Evolutionary conservation across 2,113 vertebrate genomes (phyloP), one percentile per base, ranked within the genome.

Genomic region (Anarrhichthys ocellatus): DNA sequence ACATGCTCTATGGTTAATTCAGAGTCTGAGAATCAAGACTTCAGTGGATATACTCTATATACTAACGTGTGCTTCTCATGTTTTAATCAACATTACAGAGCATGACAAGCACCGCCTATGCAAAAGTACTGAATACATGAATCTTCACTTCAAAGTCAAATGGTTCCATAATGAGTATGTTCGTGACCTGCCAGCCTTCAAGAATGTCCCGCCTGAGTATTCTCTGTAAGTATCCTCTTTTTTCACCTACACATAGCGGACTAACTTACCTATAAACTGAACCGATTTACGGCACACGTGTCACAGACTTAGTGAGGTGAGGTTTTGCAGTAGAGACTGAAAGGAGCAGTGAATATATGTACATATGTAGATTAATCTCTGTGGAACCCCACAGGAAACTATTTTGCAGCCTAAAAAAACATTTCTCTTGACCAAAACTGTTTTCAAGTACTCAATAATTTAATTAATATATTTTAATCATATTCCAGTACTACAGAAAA

Each of bases 131-230:
- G 98, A 99, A 94, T 99, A 99, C 93, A 99, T 99, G 98, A 99
- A 99, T 96, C 95, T 99, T 94, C 98, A 99, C 96, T 99, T 99
- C 97, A 99, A 99, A 97, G 98, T 99, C 87, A 99, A 99, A 95
- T 99, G 98, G 98, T 99, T 99, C 95, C 97, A 99, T 94, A 99
- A 99, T 85, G 98, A 99, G 83, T 99, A 99, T 4, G 97, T 99
- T 76, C 90, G 96, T 69, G 98, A 98, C 59, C 96, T 99, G 87
- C 95, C 97, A 13, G 94, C 97, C 91, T 98, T 98, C 96, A 97
- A 96, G 92, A 97, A 96, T 84, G 96, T 97, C 0, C 94, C 96
- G 1, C 97, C 98, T 2, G 97, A 99, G 81, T 99, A 99, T 88
- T 99, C 98, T 40, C 93, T 99, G 98, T 99, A 94, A 96, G 98